phyloP scores from a whole-genome alignment of 1,140 invertebrate species.

The Plutomurus gul region DNA sequence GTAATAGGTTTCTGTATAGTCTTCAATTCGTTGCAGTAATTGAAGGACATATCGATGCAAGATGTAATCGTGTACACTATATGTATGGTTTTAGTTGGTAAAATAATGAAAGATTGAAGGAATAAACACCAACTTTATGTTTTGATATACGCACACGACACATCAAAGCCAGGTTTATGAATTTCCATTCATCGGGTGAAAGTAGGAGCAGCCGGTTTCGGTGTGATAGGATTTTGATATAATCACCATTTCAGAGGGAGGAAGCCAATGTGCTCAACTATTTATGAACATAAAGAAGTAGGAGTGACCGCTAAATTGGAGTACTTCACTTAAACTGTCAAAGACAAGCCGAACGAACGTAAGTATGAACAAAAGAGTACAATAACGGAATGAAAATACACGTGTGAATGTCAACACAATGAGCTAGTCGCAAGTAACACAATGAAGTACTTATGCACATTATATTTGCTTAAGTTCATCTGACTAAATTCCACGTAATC shows the following conservation, averaged over 20 bases:
- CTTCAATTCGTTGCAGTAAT: too few relatives aligned
- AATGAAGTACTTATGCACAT: slow-evolving; percentile 16
- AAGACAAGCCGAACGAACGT: slow-evolving; percentile 15
- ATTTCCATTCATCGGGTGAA: slow-evolving; percentile 12
- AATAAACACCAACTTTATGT: neutral
- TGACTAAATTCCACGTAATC: too few relatives aligned
- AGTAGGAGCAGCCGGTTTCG: neutral
- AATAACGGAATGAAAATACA: too few relatives aligned
- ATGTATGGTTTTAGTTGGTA: too few relatives aligned
- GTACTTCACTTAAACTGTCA: slow-evolving; percentile 24
- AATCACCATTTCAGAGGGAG: slow-evolving; percentile 1
- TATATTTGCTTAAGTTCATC: too few relatives aligned
- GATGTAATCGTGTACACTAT: too few relatives aligned
- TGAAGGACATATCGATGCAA: too few relatives aligned
- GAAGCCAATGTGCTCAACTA: slow-evolving; percentile 11
- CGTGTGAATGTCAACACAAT: too few relatives aligned
- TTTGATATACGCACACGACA: too few relatives aligned
- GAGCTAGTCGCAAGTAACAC: too few relatives aligned
- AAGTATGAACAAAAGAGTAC: too few relatives aligned
- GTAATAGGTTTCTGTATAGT: too few relatives aligned
- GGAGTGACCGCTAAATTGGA: slow-evolving; percentile 25
- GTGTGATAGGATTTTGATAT: slow-evolving; percentile 9
- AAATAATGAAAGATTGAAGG: neutral
- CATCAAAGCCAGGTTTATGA: neutral
- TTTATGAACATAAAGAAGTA: slow-evolving; percentile 22